phyloP scores from a whole-genome alignment of 2,113 vertebrate species.

The Myrmophylax atrothorax region DNA sequence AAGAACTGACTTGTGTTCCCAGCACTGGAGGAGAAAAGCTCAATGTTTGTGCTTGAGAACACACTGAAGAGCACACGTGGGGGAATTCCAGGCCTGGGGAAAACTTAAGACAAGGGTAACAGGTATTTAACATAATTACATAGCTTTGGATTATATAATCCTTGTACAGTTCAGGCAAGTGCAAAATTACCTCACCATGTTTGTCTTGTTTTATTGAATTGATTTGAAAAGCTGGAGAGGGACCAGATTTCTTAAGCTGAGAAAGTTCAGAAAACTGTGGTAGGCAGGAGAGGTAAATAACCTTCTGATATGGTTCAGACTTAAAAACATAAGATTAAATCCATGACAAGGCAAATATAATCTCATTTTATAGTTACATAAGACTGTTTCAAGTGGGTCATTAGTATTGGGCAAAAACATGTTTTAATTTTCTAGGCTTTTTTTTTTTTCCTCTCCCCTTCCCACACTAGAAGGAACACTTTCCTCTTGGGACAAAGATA shows the following conservation, averaged over 20 bases:
- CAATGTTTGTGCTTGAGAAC: neutral
- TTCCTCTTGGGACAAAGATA: slow-evolving; percentile 14
- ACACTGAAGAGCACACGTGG: rapidly evolving
- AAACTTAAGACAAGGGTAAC: neutral
- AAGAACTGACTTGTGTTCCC: neutral
- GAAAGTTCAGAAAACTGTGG: neutral
- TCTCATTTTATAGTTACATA: slow-evolving; percentile 26
- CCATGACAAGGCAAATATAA: neutral
- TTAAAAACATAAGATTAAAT: slow-evolving; percentile 3
- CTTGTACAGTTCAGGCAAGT: neutral
- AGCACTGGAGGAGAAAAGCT: neutral
- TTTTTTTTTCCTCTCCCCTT: neutral
- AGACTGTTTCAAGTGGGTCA: slow-evolving; percentile 14
- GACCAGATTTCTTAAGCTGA: neutral
- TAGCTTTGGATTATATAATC: neutral
- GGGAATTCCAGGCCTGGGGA: neutral
- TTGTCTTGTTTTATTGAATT: neutral
- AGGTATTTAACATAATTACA: neutral
- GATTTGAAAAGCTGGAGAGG: neutral
- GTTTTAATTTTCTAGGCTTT: neutral
- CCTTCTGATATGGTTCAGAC: neutral
- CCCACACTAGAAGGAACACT: neutral
- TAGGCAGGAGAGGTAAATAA: neutral
- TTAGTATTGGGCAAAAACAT: slow-evolving; percentile 2
- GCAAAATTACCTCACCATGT: neutral